Evolutionary conservation across 2,797 vertebrate species (phyloP).

Genomic region (Sebastes alutus): DNA sequence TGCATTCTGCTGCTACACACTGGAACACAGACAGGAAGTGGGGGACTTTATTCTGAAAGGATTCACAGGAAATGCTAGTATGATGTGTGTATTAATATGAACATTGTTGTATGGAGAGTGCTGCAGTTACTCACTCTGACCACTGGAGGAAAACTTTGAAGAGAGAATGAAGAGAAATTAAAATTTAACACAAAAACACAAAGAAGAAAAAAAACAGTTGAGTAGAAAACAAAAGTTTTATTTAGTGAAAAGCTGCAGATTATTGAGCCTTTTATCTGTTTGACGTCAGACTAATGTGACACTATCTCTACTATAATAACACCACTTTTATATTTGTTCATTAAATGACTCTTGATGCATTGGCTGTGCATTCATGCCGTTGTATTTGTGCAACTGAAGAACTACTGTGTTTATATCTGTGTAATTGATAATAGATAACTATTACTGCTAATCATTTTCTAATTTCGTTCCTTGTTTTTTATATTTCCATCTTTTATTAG

Average conservation of each 20-base stretch:
- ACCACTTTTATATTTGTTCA: no score
- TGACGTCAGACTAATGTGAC: no score
- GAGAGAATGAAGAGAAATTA: rapidly evolving
- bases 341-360: no score
- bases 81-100: not conserved
- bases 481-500: no score
- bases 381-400: rapidly evolving
- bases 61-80: not conserved
- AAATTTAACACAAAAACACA: not conserved
- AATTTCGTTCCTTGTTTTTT: no score
- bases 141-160: not conserved
- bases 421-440: no score
- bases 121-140: not conserved
- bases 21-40: not conserved
- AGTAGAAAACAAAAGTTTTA: rapidly evolving
- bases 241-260: no score
- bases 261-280: no score
- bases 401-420: no score
- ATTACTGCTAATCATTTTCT: no score
- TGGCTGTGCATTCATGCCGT: no score
- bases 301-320: rapidly evolving
- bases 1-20: not conserved
- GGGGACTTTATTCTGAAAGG: not conserved
- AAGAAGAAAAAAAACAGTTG: not conserved
- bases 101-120: not conserved